Percentiles rank a stretch among this genome's conserved stretches.
phyloP scores from a whole-genome alignment of 2,797 vertebrate genomes.

The Rousettus madagascariensis region DNA sequence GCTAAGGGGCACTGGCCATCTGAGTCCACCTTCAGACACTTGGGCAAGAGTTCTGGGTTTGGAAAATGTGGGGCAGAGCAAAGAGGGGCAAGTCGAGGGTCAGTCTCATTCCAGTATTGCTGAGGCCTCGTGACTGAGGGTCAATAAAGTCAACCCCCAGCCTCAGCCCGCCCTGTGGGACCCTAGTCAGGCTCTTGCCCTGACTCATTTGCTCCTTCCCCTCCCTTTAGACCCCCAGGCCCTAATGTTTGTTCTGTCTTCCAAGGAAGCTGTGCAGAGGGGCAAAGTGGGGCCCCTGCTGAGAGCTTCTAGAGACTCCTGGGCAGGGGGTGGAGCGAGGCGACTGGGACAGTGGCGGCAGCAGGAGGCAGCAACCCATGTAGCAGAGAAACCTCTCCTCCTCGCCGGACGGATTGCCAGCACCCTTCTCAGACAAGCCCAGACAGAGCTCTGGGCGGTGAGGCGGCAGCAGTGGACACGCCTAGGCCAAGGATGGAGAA shows the following conservation, averaged over 20 bases:
- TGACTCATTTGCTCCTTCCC: neutral
- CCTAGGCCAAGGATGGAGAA: neutral
- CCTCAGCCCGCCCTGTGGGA: neutral
- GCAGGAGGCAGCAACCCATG: neutral
- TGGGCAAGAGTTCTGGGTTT: neutral
- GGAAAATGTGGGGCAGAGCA: neutral
- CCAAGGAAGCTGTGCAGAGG: neutral
- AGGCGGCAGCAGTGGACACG: neutral
- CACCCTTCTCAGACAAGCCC: conserved; percentile 29
- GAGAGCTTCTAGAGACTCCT: neutral
- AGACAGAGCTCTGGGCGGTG: neutral
- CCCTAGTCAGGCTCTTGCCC: neutral
- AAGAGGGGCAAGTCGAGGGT: neutral
- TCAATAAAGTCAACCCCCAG: neutral
- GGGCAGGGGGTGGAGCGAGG: neutral
- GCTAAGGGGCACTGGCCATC: neutral
- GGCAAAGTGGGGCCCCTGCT: neutral
- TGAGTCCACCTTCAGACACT: neutral
- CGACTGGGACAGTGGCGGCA: neutral
- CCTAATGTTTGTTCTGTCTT: neutral
- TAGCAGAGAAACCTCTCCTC: neutral
- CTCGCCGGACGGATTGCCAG: neutral
- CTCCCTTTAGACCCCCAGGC: neutral
- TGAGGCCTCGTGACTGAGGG: neutral
- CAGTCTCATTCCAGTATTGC: neutral